Base-by-base conservation (phyloP, 2,888 invertebrate species). In the Drosophila austrosaltans region DNA sequence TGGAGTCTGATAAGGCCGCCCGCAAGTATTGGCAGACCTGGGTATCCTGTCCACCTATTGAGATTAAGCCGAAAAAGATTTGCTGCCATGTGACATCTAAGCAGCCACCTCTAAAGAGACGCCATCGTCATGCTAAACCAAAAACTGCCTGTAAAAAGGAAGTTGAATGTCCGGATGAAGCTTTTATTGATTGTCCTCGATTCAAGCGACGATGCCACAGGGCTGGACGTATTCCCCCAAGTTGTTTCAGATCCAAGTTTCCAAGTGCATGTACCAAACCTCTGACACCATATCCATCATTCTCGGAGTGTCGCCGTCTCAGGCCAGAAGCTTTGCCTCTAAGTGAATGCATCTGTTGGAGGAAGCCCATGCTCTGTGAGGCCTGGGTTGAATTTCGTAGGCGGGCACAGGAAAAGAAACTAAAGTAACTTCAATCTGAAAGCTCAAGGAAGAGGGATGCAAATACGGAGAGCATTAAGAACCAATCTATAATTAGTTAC, bases 21-120 rank as follows among this genome's bases (percentile, higher is more conserved):
- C 84, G 90, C 1, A 77, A 72, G 42, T 91, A 91, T 63, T 90
- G 88, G 77, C 92, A 91, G 59, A 91, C 92, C 3, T 91, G 92
- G 92, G 81, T 90, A 0, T 71, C 81, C 12, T 92, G 92, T 40
- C 91, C 92, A 0, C 75, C 87, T 0, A 2, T 85, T n/a, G 12
- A 67, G 36, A 76, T 84, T 0, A 85, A 80, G 10, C 80, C 82
- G 20, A 87, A 84, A 42, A 63, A 89, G 25, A 68, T 87, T 0
- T 92, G 92, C 60, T 78, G 73, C 28, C 72, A 65, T n/a, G 77
- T 77, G 7, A 63, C 78, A 0, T 4, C 72, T 0, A 66, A 69
- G 56, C 68, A 66, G 2, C 82, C 85, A 0, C 85, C 86, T 0
- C 8, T 73, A 1, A 80, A 77, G n/a, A 76, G 89, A 1, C 87